A percentile compares a stretch with the other conserved stretches of the same genome.
Evolutionary conservation across 2,113 vertebrate genomes (phyloP).

Genomic region (Clarias batrachus): DNA sequence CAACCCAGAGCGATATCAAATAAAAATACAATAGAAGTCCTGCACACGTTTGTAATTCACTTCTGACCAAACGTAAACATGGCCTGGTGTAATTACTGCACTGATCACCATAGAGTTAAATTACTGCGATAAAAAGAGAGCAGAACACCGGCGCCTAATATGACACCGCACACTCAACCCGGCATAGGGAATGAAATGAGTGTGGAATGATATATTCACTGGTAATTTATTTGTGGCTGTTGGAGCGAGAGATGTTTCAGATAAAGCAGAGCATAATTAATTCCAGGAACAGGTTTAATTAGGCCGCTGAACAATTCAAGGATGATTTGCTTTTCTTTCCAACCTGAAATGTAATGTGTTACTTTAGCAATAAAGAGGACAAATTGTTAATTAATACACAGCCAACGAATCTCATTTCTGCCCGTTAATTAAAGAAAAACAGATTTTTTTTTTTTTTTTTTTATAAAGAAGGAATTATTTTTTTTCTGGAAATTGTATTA

Average conservation of each 20-base stretch:
- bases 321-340: slow-evolving; percentile 20
- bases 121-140: neutral
- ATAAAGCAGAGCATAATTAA: slow-evolving; percentile 10
- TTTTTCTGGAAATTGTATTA: neutral
- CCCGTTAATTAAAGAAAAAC: slow-evolving; percentile 31
- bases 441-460: neutral
- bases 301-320: neutral
- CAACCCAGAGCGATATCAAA: neutral
- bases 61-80: neutral
- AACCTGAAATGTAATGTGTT: slow-evolving; percentile 7
- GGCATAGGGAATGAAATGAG: neutral
- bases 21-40: neutral
- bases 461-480: neutral
- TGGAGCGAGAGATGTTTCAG: neutral
- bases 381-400: slow-evolving; percentile 35
- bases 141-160: neutral
- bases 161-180: neutral
- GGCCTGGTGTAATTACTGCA: neutral
- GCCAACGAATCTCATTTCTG: slow-evolving; percentile 1
- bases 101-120: neutral
- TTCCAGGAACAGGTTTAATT: slow-evolving; percentile 27
- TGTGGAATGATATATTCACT: neutral
- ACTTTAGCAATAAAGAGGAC: slow-evolving; percentile 12
- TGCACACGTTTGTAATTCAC: neutral
- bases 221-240: slow-evolving; percentile 9